Evolutionary conservation across 2,797 vertebrate species (phyloP), one percentile per base, ranked within the genome.

Genomic region (Poecile montanus): DNA sequence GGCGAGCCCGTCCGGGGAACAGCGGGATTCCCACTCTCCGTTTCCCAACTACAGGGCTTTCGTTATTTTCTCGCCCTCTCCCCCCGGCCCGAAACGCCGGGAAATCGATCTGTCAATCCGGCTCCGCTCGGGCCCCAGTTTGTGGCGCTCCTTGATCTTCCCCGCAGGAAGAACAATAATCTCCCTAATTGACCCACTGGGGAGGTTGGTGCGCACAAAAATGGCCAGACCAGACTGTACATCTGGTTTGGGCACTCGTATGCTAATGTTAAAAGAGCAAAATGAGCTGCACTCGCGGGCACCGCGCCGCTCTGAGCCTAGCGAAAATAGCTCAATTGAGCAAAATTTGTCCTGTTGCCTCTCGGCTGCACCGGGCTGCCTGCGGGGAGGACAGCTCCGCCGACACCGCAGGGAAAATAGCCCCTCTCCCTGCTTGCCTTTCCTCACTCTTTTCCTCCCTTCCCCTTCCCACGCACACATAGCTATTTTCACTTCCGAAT

Each of bases 161-260:
- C 98, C 99, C 99, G 98, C 97, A 99, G 99, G 99, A 99, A 99
- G 98, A 99, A 99, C 99, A 98, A 99, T 99, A 99, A 99, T 99
- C 99, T 99, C 99, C 98, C 98, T 99, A 99, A 99, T 99, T 99
- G 99, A 99, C 98, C 98, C 99, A 99, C 99, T 98, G 98, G 99
- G 99, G 99, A 99, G 98, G 98, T 97, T 98, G 96, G 98, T 98
- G 98, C 98, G 97, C 97, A 92, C 96, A 97, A 97, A 98, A 98
- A 98, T 98, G 93, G 95, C 97, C 98, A 97, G 98, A 96, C 88
- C 98, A 97, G 98, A 98, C 98, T 98, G 97, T 98, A 98, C 99
- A 99, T 99, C 99, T 99, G 98, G 97, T 99, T 98, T 97, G 98
- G 96, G 95, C 97, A 97, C 98, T 98, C 98, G 98, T 98, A 98